These are phyloP conservation scores for Argya squamiceps DNA, from an alignment of 2,797 vertebrate genomes.

Conservation along the genomic window DNA sequence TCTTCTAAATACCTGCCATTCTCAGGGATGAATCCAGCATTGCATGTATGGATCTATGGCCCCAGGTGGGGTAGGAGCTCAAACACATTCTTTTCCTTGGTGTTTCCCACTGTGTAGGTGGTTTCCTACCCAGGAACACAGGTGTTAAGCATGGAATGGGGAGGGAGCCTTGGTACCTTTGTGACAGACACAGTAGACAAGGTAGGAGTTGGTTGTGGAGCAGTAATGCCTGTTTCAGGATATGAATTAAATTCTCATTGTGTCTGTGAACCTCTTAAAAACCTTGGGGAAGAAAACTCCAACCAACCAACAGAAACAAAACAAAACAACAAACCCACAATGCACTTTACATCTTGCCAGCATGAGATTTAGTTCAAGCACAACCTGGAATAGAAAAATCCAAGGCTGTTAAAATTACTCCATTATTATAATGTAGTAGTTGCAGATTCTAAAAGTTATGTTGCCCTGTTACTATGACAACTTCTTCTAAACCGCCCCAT, in stretches of 20 bases:
- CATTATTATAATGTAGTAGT: neutral
- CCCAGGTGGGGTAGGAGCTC: neutral
- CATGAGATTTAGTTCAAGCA: neutral
- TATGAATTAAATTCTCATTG: neutral
- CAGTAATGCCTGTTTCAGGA: neutral
- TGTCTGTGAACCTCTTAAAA: neutral
- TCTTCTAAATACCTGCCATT: neutral
- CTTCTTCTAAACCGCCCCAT: conserved; percentile 27
- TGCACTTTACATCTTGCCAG: neutral
- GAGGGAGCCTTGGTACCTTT: neutral
- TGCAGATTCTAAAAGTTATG: neutral
- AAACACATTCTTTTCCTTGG: neutral
- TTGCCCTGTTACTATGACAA: conserved; percentile 64
- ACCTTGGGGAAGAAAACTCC: neutral
- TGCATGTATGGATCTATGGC: neutral
- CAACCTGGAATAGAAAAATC: neutral
- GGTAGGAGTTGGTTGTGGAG: neutral
- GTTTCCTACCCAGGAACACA: neutral
- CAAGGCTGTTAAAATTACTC: conserved; percentile 22
- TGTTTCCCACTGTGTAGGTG: neutral
- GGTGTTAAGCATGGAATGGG: neutral
- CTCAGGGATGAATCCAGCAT: neutral
- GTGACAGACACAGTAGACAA: neutral
- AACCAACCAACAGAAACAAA: neutral
- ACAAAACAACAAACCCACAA: neutral